Percentiles rank a stretch among this genome's conserved stretches.
These are phyloP conservation scores for Protobothrops mucrosquamatus DNA, from an alignment of 2,113 vertebrate species.

Conservation along the genomic window DNA sequence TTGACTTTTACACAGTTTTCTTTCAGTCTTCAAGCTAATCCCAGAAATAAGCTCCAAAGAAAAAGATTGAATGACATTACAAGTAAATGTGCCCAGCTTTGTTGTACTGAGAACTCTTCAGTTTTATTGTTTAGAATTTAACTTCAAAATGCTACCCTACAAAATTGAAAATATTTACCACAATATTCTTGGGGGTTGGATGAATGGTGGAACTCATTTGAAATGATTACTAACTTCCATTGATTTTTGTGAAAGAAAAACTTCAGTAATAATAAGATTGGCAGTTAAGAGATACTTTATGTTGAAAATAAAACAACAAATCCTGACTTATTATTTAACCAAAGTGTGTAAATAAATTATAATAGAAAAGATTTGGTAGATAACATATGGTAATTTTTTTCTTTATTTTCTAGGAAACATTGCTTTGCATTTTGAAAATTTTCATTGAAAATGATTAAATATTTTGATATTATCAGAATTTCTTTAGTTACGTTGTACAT, in stretches of 20 bases:
- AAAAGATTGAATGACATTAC: not conserved
- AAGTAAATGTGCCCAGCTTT: not conserved
- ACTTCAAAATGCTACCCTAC: not conserved
- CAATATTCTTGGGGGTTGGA: not conserved
- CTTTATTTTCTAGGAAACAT: not conserved
- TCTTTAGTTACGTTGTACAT: not conserved
- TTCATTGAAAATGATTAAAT: not conserved
- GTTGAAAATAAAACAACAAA: not conserved
- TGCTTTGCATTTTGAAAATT: not conserved
- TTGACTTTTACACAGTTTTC: not conserved
- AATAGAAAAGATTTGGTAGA: not conserved
- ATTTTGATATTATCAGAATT: not conserved
- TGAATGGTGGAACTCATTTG: not conserved
- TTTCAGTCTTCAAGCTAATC: not conserved
- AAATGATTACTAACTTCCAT: not conserved
- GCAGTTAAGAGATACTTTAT: not conserved
- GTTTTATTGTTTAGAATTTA: not conserved
- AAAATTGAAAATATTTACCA: not conserved
- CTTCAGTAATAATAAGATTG: not conserved
- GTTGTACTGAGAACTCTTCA: rapidly evolving
- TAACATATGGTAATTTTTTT: not conserved
- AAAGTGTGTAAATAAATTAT: not conserved
- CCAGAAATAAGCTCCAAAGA: not conserved
- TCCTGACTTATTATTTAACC: not conserved
- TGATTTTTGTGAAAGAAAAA: not conserved